Evolutionary conservation across 2,888 invertebrate species (phyloP).

Genomic region (Geophilus truncorum): DNA sequence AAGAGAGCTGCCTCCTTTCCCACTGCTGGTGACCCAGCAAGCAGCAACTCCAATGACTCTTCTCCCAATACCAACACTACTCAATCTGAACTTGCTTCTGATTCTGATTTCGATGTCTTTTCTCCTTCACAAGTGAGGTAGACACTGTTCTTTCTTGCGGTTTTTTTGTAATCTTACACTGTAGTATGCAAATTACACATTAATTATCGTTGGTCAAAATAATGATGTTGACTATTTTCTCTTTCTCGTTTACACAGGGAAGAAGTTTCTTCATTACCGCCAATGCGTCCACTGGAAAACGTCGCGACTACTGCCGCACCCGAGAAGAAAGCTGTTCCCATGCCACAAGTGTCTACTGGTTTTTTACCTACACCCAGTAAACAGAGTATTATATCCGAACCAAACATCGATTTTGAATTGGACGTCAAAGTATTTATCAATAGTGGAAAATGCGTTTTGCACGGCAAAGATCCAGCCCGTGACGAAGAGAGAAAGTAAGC

Average conservation of each 20-base stretch:
- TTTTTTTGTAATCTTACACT: neutral
- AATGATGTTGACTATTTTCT: neutral
- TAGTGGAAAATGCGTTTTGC: constrained; percentile 92
- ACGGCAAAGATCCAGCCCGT: constrained; percentile 70
- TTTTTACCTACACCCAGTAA: neutral
- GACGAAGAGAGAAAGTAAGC: constrained; percentile 58
- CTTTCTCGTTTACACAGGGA: neutral
- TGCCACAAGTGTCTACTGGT: neutral
- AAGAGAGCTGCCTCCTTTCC: neutral
- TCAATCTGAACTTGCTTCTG: constrained; percentile 23
- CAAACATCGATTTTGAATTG: constrained; percentile 90
- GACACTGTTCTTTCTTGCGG: neutral
- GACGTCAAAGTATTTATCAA: constrained; percentile 95
- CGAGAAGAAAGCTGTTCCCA: neutral
- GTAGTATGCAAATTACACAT: neutral
- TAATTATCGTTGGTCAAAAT: neutral
- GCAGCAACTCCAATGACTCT: constrained; percentile 24
- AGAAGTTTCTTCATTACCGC: neutral
- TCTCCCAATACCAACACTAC: constrained; percentile 10
- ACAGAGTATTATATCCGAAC: constrained; percentile 55
- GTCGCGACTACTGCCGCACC: neutral
- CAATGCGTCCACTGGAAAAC: neutral
- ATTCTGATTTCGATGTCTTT: constrained; percentile 31
- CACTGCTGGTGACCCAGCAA: neutral
- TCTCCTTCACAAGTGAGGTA: neutral